Evolutionary conservation across 2,113 vertebrate genomes (phyloP).

Genomic region (Heliornis fulica): DNA sequence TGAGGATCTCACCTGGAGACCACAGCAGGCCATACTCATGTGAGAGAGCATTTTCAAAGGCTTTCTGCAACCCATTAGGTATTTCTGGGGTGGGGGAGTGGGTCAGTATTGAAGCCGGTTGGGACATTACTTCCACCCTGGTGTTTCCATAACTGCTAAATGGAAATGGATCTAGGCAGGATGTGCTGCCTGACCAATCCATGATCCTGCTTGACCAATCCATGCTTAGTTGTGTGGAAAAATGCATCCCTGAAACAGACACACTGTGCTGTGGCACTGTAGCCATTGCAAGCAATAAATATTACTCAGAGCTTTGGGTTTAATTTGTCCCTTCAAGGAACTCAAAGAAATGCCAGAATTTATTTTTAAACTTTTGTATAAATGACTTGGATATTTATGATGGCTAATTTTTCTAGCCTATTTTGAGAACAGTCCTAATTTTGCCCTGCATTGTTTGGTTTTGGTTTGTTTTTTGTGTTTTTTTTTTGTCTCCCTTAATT

Average conservation of each 20-base stretch:
- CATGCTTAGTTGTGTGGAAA: not conserved
- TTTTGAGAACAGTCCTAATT: not conserved
- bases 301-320: not conserved
- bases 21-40: not conserved
- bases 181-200: not conserved
- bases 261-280: not conserved
- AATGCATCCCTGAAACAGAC: not conserved
- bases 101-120: not conserved
- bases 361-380: conserved; percentile 54
- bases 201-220: not conserved
- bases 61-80: not conserved
- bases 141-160: not conserved
- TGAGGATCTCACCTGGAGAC: not conserved
- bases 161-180: not conserved
- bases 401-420: conserved; percentile 17
- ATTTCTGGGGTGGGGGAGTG: not conserved
- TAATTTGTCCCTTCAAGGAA: conserved; percentile 16
- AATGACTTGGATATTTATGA: conserved; percentile 29
- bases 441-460: not conserved
- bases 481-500: too few species aligned
- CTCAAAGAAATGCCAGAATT: not conserved
- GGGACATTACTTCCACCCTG: not conserved
- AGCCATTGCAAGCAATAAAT: not conserved
- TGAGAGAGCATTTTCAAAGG: not conserved
- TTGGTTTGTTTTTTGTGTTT: too few species aligned